These are phyloP conservation scores for Cephus pulcher DNA, from an alignment of 2,888 invertebrate genomes.

Conservation along the genomic window DNA sequence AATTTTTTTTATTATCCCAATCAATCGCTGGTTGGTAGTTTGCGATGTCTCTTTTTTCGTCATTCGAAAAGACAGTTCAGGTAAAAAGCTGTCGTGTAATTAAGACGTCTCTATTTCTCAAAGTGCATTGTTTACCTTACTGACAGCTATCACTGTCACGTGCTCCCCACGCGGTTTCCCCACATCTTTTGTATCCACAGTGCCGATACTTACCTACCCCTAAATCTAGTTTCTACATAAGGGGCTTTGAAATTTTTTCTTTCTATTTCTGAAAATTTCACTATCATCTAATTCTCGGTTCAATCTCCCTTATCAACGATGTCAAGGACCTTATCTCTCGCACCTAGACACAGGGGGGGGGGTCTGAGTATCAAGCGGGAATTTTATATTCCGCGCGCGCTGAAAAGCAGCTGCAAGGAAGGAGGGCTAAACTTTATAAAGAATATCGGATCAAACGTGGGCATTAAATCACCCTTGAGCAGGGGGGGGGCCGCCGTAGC, in stretches of 20 bases:
- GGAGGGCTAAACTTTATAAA: conserved; percentile 51
- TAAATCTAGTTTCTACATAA: neutral
- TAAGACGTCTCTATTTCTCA: conserved; percentile 49
- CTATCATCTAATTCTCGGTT: too few relatives aligned
- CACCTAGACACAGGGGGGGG: too few relatives aligned
- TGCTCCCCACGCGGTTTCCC: neutral
- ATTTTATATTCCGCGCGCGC: conserved; percentile 21
- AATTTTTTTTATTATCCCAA: too few relatives aligned
- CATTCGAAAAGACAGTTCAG: too few relatives aligned
- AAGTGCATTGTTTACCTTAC: conserved; percentile 56
- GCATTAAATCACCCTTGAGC: conserved; percentile 54
- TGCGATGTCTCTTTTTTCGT: too few relatives aligned
- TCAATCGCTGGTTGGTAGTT: too few relatives aligned
- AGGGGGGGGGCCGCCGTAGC: conserved; percentile 12
- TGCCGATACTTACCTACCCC: neutral
- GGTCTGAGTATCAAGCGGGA: neutral
- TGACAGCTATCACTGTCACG: conserved; percentile 57
- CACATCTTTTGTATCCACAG: neutral
- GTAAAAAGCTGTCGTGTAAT: conserved; percentile 49
- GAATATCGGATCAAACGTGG: conserved; percentile 56
- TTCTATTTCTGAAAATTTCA: too few relatives aligned
- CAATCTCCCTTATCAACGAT: too few relatives aligned
- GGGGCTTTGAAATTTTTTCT: too few relatives aligned
- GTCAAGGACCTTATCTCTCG: too few relatives aligned
- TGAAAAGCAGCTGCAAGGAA: conserved; percentile 34